Evolutionary conservation across 2,888 invertebrate genomes (phyloP), one percentile per base, ranked within the genome.

Genomic region (Latrodectus hesperus): DNA sequence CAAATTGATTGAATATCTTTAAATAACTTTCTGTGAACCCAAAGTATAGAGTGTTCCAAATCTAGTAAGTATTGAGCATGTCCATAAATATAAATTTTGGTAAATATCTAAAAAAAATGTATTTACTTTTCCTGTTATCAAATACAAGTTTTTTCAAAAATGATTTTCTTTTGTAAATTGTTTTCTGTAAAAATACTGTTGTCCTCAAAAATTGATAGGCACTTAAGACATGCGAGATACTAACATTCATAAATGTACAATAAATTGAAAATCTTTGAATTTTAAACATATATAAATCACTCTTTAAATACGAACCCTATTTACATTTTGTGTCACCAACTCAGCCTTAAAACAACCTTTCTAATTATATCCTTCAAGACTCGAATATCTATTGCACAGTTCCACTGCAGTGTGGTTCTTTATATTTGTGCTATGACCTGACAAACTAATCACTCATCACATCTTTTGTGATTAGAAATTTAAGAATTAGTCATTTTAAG

Each of bases 371-470:
- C 53, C 14, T 49, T 64, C 26, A 16, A 22, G 55, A 71, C 72
- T n/a, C 49, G 26, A 38, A 55, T 14, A 51, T 77, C 53, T 87
- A 87, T 87, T 87, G 86, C 86, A 87, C 86, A 26, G 73, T 71
- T 55, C 72, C 86, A 77, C 86, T 77, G 81, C 86, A 87, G 26
- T 5, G 1, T 12, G 12, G 26, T 22, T 12, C 12, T 68, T 17
- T 17, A 9, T 9, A 67, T 10, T 55, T 55, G 9, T 16, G 55
- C 16, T 16, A 4, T 55, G 38, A 38, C 38, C 16, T 55, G 16
- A 55, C 55, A 55, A 16, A 55, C 55, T 3, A 14, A 16, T 55
- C 16, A 9, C 0, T 12, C 38, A 38, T 38, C 38, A 4, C 38
- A 6, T 38, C 38, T 38, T 38, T 38, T 6, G 38, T 38, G 38